Conservation (phyloP, 2,888 invertebrate species). For the Cepaea hortensis region DNA sequence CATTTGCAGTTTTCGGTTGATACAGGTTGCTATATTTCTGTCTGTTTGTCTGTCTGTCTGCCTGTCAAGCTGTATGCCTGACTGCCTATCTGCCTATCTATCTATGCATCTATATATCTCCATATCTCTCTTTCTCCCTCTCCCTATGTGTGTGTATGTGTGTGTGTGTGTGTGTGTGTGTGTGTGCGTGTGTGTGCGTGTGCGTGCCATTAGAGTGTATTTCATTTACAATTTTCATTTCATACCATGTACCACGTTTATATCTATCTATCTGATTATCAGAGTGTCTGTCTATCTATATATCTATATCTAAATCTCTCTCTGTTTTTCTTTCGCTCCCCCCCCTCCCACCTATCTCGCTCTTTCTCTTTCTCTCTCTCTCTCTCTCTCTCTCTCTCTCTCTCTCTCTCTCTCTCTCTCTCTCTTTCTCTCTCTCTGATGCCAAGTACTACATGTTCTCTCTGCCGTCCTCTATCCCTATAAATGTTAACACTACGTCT, state of each 20-base stretch:
- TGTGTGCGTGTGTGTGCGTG: too few relatives aligned
- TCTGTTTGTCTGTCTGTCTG: too few relatives aligned
- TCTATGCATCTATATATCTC: too few relatives aligned
- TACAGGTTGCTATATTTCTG: too few relatives aligned
- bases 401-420: slow-evolving; percentile 5
- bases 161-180: too few relatives aligned
- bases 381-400: slow-evolving; percentile 24
- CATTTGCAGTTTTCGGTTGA: too few relatives aligned
- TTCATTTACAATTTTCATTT: not conserved
- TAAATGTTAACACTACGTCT: not conserved
- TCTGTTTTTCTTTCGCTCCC: not conserved
- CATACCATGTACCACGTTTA: not conserved
- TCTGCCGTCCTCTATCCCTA: not conserved
- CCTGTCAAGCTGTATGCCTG: too few relatives aligned
- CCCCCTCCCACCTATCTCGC: not conserved
- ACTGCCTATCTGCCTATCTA: too few relatives aligned
- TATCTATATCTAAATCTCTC: not conserved
- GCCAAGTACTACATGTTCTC: not conserved
- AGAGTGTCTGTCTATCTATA: not conserved
- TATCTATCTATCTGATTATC: not conserved
- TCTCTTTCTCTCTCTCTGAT: slow-evolving; percentile 20
- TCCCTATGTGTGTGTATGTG: too few relatives aligned
- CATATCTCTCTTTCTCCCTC: too few relatives aligned
- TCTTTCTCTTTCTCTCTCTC: slow-evolving; percentile 31
- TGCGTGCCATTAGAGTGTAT: not conserved